These are phyloP conservation scores for Cercopithecus mitis DNA, from an alignment of 2,797 vertebrate genomes.

Conservation along the genomic window DNA sequence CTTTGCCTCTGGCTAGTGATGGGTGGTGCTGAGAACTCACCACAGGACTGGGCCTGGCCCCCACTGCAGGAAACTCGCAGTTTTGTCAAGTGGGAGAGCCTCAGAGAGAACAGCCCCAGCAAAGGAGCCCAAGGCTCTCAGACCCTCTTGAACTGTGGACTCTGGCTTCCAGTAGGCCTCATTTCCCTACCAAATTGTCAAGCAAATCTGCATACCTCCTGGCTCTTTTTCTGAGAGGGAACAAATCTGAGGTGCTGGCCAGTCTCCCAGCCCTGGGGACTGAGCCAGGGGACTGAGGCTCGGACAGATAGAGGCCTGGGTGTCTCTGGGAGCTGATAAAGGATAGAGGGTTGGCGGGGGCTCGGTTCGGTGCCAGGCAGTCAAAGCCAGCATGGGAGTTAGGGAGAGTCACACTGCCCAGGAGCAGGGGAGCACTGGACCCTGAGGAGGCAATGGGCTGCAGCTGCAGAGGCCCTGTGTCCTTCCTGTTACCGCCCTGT, in stretches of 20 bases:
- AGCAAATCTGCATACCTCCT: constrained; percentile 1
- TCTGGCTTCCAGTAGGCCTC: not conserved
- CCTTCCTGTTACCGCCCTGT: not conserved
- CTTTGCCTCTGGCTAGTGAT: not conserved
- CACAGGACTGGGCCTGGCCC: not conserved
- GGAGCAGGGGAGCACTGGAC: not conserved
- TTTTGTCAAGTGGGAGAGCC: no score
- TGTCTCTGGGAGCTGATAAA: not conserved
- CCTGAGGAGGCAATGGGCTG: not conserved
- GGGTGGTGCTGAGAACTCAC: not conserved
- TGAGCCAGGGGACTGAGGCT: not conserved
- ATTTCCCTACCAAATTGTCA: constrained; percentile 60
- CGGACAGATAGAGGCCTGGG: not conserved
- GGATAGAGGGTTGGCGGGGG: not conserved
- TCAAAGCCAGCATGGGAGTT: not conserved
- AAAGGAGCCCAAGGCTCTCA: not conserved
- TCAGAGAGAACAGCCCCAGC: not conserved
- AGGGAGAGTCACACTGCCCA: not conserved
- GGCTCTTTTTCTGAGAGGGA: not conserved
- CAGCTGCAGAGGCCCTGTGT: not conserved
- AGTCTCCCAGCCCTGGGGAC: not conserved
- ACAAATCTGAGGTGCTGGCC: not conserved
- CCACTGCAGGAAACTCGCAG: not conserved
- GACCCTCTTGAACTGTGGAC: not conserved
- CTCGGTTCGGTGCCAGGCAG: not conserved